Percentiles rank a stretch among this genome's conserved stretches.
These are phyloP conservation scores for Corella eumyota DNA, from an alignment of 23 tunicate species.

Conservation along the genomic window DNA sequence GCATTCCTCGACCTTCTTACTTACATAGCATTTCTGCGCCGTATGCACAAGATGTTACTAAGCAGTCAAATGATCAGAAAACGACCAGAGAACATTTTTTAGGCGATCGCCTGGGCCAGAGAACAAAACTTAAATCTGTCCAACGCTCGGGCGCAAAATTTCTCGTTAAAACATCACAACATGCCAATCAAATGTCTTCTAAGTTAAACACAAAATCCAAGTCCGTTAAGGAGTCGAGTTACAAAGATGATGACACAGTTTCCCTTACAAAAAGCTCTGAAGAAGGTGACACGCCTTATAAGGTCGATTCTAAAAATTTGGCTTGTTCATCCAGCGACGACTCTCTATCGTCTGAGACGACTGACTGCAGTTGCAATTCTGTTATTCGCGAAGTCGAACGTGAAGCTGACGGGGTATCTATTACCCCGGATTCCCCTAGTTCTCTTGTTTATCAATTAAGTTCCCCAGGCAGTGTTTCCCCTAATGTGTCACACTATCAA, in stretches of 20 bases:
- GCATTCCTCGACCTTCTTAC: conserved; percentile 4
- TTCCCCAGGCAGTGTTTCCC: too few relatives aligned
- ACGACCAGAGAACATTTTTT: conserved; percentile 47
- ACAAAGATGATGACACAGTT: too few relatives aligned
- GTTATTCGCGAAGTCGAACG: conserved; percentile 45
- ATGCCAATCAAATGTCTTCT: too few relatives aligned
- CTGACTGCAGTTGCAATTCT: conserved; percentile 35
- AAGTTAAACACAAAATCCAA: too few relatives aligned
- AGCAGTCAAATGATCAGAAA: not conserved
- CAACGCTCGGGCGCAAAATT: conserved; percentile 30
- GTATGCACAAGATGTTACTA: conserved; percentile 6
- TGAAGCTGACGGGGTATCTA: conserved; percentile 38
- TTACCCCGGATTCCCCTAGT: conserved; percentile 30
- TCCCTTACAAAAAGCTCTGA: too few relatives aligned
- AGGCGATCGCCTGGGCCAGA: conserved; percentile 63
- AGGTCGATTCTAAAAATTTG: too few relatives aligned
- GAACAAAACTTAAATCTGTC: not conserved
- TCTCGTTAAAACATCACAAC: too few relatives aligned
- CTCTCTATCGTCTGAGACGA: conserved; percentile 19
- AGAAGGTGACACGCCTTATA: too few relatives aligned
- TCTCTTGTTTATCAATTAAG: too few relatives aligned
- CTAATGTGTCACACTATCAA: not conserved
- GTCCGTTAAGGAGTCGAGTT: too few relatives aligned
- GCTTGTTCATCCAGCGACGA: too few relatives aligned
- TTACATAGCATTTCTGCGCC: conserved; percentile 7